Conservation (phyloP, 2,888 invertebrate genomes). For the Scrobipalpa atriplicella region DNA sequence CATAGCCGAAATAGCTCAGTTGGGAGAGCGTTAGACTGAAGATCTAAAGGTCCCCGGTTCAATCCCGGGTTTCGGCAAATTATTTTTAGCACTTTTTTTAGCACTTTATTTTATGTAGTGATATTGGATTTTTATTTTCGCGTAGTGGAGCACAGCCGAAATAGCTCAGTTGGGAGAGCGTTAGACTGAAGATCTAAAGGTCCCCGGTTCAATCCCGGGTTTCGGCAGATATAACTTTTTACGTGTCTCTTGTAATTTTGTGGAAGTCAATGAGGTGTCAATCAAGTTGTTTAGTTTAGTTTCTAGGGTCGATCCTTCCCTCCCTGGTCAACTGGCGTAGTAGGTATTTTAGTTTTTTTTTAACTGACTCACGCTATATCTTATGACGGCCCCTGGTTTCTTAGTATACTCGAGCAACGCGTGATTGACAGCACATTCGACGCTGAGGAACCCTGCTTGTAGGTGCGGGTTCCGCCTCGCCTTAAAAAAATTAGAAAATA, state of each 20-base stretch:
- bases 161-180: conserved; percentile 64
- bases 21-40: conserved; percentile 49
- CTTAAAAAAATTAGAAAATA: not conserved
- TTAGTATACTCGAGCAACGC: conserved; percentile 51
- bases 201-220: conserved; percentile 57
- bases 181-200: conserved; percentile 45
- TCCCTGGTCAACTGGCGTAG: not conserved
- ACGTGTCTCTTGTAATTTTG: too few relatives aligned
- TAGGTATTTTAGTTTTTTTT: too few relatives aligned
- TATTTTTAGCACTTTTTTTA: conserved; percentile 26
- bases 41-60: conserved; percentile 56
- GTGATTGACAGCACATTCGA: conserved; percentile 65
- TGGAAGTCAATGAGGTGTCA: too few relatives aligned
- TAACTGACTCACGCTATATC: not conserved
- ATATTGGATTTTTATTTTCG: not conserved
- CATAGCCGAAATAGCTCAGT: conserved; percentile 60
- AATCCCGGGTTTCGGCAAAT: conserved; percentile 55
- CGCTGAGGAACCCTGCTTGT: conserved; percentile 61
- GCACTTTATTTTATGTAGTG: not conserved
- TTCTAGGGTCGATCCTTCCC: too few relatives aligned
- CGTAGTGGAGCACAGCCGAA: conserved; percentile 44
- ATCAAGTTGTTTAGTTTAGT: too few relatives aligned
- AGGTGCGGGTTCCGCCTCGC: conserved; percentile 51
- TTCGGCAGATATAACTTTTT: conserved; percentile 43
- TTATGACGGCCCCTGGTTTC: conserved; percentile 31